These are phyloP conservation scores for Leucopsar rothschildi DNA, from an alignment of 2,113 vertebrate genomes.

Conservation along the genomic window DNA sequence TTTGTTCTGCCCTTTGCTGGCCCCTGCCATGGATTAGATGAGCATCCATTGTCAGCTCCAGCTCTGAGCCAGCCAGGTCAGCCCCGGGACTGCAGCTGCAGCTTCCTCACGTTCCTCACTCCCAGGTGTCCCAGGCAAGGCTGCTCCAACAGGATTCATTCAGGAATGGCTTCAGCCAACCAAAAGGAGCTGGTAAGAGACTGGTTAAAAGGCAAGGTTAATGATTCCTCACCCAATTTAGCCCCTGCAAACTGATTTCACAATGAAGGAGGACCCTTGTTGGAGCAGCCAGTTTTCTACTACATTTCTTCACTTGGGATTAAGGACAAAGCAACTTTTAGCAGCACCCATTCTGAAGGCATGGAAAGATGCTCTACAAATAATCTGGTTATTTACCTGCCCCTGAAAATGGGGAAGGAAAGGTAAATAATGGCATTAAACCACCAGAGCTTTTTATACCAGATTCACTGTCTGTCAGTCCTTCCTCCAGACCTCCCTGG, in stretches of 20 bases:
- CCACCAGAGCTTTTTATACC: not conserved
- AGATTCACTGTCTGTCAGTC: not conserved
- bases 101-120: slow-evolving; percentile 10
- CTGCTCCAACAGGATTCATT: not conserved
- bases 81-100: not conserved
- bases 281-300: not conserved
- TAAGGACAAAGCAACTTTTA: not conserved
- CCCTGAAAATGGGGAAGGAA: not conserved
- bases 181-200: not conserved
- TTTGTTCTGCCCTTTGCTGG: slow-evolving; percentile 38
- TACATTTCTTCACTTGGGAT: not conserved
- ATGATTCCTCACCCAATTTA: not conserved
- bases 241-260: not conserved
- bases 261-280: not conserved
- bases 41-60: not conserved
- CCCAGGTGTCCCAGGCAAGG: not conserved
- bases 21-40: not conserved
- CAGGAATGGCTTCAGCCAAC: not conserved
- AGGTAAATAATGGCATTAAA: not conserved
- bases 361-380: not conserved
- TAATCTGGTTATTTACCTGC: not conserved
- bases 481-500: not conserved
- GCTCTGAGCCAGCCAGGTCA: slow-evolving; percentile 2
- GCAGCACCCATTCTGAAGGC: not conserved
- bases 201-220: not conserved